A percentile compares a stretch with the other conserved stretches of the same genome.
Conservation (phyloP, 2,888 invertebrate species). For the Drosophila paramelanica region DNA sequence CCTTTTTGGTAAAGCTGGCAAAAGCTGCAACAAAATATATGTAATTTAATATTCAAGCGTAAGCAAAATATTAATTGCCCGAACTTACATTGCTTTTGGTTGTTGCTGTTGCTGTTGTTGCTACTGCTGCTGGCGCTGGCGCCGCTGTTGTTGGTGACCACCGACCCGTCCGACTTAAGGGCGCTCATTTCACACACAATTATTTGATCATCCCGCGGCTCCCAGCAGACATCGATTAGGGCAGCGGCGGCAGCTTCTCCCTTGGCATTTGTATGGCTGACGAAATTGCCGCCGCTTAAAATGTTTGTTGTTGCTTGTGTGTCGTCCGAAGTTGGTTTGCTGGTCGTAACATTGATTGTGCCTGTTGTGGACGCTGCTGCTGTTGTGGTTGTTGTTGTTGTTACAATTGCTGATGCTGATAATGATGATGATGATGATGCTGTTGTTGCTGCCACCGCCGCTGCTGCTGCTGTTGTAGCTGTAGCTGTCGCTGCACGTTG, state of each 20-base stretch:
- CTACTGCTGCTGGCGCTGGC: conserved; percentile 13
- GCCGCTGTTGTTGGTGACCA: conserved; percentile 14
- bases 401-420: conserved; percentile 26
- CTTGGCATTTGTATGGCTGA: conserved; percentile 47
- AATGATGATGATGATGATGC: conserved; percentile 12
- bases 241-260: conserved; percentile 26
- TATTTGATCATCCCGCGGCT: conserved; percentile 55
- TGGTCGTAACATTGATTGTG: conserved; percentile 14
- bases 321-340: conserved; percentile 32
- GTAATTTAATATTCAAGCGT: not conserved
- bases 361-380: conserved; percentile 19
- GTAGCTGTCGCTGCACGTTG: conserved; percentile 56
- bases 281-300: conserved; percentile 27
- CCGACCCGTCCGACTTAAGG: conserved; percentile 63
- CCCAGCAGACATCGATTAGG: conserved; percentile 41
- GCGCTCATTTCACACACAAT: conserved; percentile 64
- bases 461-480: conserved; percentile 22
- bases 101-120: conserved; percentile 35
- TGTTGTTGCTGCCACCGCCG: conserved; percentile 31
- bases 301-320: conserved; percentile 21
- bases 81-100: conserved; percentile 69
- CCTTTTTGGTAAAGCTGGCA: conserved; percentile 75
- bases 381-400: conserved; percentile 12
- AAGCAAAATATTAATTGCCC: too few species aligned
- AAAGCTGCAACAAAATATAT: conserved; percentile 40